Conservation (phyloP, 2,888 invertebrate genomes). For the Willowsia nigromaculata region DNA sequence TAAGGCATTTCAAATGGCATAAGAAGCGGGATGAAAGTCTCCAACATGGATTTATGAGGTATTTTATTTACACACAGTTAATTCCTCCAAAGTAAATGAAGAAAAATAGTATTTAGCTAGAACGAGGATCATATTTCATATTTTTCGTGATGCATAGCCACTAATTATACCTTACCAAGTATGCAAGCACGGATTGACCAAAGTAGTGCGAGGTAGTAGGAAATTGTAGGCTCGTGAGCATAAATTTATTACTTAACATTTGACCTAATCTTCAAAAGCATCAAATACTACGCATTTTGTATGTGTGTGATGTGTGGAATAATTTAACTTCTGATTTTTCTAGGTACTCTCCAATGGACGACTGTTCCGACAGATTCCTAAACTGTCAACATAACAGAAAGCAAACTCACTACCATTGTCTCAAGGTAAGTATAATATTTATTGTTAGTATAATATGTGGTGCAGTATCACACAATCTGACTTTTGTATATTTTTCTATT, state of each 20-base stretch:
- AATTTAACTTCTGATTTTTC: neutral
- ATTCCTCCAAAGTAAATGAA: neutral
- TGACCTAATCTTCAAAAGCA: conserved; percentile 13
- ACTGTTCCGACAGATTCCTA: conserved; percentile 92
- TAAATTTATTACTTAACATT: conserved; percentile 19
- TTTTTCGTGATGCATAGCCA: conserved; percentile 2
- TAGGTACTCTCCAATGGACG: conserved; percentile 93
- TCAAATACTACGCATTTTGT: neutral
- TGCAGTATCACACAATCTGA: neutral
- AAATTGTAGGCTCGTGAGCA: conserved; percentile 20
- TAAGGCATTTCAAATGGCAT: conserved; percentile 99
- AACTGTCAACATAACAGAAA: conserved; percentile 94
- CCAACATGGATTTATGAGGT: conserved; percentile 94
- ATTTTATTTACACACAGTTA: neutral
- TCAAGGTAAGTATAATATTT: conserved; percentile 84
- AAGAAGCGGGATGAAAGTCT: conserved; percentile 98
- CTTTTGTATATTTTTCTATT: neutral
- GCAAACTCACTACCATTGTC: conserved; percentile 98
- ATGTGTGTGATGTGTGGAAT: neutral
- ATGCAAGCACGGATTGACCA: neutral
- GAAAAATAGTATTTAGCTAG: neutral
- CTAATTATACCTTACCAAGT: conserved; percentile 11
- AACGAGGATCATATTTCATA: conserved; percentile 27
- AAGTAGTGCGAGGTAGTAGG: neutral
- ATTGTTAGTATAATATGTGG: neutral